A percentile compares a stretch with the other conserved stretches of the same genome.
These are phyloP conservation scores for Drosophila pandora DNA, from an alignment of 1,140 invertebrate species.

Conservation along the genomic window DNA sequence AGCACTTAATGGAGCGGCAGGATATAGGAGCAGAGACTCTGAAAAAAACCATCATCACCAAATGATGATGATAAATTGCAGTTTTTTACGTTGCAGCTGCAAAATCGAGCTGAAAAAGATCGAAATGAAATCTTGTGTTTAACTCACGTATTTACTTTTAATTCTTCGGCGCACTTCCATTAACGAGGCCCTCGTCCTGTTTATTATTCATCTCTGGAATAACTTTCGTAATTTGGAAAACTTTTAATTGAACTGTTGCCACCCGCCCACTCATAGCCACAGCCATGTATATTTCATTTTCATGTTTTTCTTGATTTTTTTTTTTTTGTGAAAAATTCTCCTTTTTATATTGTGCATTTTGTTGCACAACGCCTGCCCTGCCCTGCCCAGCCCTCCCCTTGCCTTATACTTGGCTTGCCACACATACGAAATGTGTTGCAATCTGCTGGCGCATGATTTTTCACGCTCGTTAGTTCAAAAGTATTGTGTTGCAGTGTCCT, in stretches of 20 bases:
- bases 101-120: background rate
- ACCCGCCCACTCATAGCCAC: background rate
- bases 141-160: constrained; percentile 43
- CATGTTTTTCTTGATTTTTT: constrained; percentile 3
- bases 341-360: background rate
- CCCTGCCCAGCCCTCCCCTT: background rate
- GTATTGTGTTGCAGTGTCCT: constrained; percentile 47
- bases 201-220: constrained; percentile 55
- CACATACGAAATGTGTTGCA: constrained; percentile 53
- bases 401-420: background rate
- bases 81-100: background rate
- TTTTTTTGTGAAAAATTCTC: background rate
- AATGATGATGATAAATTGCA: constrained; percentile 18
- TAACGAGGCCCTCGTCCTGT: constrained; percentile 32
- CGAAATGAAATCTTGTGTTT: constrained; percentile 13
- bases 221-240: constrained; percentile 61
- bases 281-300: constrained; percentile 11
- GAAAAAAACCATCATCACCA: background rate
- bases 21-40: background rate
- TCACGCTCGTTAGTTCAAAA: constrained; percentile 74
- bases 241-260: constrained; percentile 54
- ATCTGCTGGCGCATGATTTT: constrained; percentile 74
- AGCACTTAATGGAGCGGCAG: constrained; percentile 25
- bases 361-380: background rate
- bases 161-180: constrained; percentile 39